Conservation (phyloP, 2,888 invertebrate species). For the Eilema griseolum region DNA sequence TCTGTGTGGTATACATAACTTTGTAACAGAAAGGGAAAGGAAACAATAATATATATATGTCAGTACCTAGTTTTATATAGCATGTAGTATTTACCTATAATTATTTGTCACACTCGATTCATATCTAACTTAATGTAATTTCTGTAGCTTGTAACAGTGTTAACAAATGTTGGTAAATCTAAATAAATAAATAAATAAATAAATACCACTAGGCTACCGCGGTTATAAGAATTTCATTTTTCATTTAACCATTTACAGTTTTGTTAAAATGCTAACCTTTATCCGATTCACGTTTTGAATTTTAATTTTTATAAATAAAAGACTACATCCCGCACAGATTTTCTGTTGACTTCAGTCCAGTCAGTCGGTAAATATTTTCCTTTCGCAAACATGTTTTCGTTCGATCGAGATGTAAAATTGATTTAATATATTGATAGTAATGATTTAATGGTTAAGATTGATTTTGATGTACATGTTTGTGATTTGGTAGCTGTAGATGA, state of each 20-base stretch:
- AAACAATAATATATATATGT: no score
- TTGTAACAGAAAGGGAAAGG: no score
- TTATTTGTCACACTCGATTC: no score
- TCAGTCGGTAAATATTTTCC: conserved; percentile 27
- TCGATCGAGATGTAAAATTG: conserved; percentile 38
- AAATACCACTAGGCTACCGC: no score
- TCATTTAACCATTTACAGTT: conserved; percentile 29
- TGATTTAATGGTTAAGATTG: conserved; percentile 41
- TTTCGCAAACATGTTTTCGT: conserved; percentile 50
- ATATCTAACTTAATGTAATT: no score
- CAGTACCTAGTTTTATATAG: no score
- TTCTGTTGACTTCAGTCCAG: conserved; percentile 6
- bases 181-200: no score
- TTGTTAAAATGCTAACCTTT: conserved; percentile 26
- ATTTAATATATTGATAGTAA: conserved; percentile 46
- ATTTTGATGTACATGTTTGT: conserved; percentile 43
- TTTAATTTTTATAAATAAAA: conserved; percentile 27
- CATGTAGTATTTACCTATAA: no score
- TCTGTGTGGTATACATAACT: no score
- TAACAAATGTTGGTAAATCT: no score
- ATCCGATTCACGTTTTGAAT: conserved; percentile 39
- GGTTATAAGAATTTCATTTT: conserved; percentile 19
- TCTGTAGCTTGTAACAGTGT: no score
- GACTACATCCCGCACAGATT: conserved; percentile 14
- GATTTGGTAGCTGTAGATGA: conserved; percentile 28